Evolutionary conservation across 2,113 vertebrate genomes (phyloP).

Genomic region (Gavia stellata): DNA sequence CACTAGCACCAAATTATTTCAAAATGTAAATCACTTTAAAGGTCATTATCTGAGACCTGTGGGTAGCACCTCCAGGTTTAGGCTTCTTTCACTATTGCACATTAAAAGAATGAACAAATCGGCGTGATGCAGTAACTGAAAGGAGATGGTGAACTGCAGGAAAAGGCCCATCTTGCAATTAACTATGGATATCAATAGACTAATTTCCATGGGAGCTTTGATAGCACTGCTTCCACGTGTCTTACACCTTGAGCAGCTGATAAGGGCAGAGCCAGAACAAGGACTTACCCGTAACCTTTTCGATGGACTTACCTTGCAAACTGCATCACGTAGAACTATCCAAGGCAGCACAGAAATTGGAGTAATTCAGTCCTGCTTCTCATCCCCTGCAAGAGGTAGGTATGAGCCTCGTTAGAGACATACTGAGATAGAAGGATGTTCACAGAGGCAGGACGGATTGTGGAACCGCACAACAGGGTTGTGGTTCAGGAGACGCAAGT

Average conservation of each 20-base stretch:
- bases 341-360: not conserved
- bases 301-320: not conserved
- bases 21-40: not conserved
- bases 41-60: not conserved
- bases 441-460: not conserved
- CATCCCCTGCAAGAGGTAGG: not conserved
- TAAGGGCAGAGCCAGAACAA: not conserved
- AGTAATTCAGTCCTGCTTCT: not conserved
- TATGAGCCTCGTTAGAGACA: not conserved
- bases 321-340: fast-evolving
- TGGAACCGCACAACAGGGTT: no score
- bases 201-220: not conserved
- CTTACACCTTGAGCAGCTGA: not conserved
- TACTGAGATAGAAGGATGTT: fast-evolving
- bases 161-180: not conserved
- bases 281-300: no score
- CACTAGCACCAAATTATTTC: not conserved
- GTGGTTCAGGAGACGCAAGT: not conserved
- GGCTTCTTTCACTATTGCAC: not conserved
- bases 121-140: not conserved
- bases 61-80: not conserved
- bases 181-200: not conserved
- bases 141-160: not conserved
- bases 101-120: not conserved
- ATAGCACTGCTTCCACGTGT: not conserved